Base-by-base conservation (phyloP, 2,797 vertebrate species). In the Silurus aristotelis region DNA sequence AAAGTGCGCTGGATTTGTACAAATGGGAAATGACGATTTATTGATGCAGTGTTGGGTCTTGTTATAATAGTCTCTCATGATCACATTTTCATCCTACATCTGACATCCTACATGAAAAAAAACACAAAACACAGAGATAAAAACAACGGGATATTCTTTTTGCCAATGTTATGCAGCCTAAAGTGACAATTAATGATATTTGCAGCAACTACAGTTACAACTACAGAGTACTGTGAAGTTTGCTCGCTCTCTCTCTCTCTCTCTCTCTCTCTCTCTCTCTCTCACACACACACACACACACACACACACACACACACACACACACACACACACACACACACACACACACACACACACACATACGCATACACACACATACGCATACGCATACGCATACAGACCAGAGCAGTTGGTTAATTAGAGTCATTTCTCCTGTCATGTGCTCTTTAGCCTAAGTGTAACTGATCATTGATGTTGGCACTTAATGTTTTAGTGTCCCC, bases 321-420 rank as follows among this genome's bases (percentile, higher is more conserved):
- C 31, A 31, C 31, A 31, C 31, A 31, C 31, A 31, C 31, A 38
- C 31, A 38, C 31, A 38, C 31, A 38, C 31, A 3, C 31, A 38
- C 66, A 81, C 55, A 71, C 73, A 80, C 72, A 20, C 12, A 46
- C 76, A 52, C 72, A 68, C 61, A 70, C 76, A 80, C 60, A 7
- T 25, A 7, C 77, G 56, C 22, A 3, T 25, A 3, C 58, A 17
- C 58, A 38, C 67, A 19, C 67, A 38, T 38, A 80, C 80, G 60
- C 80, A 72, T 27, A 38, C 27, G 60, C 66, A 80, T 75, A 75
- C 73, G 48, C 66, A 82, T 31, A 75, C 71, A 27, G 17, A 48
- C 95, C 96, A 96, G 96, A 97, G 97, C 96, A 97, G 97, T 97
- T 96, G 98, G 96, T 97, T 99, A 99, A 99, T 99, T 98, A 98